phyloP scores from a whole-genome alignment of 1,140 invertebrate genomes.

The Drosophila pseudoobscura region DNA sequence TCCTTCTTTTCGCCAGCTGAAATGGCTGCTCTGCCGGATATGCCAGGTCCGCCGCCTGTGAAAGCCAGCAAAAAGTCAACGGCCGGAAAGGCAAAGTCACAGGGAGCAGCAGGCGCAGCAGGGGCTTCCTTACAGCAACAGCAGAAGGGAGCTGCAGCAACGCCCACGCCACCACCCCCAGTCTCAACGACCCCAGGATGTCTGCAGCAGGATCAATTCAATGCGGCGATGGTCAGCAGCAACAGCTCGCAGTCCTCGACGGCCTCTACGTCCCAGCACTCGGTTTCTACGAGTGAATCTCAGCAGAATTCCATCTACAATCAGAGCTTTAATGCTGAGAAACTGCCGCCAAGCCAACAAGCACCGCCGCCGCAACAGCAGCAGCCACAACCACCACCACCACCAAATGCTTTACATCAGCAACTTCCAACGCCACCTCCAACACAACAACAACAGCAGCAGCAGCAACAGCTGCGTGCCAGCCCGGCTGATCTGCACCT shows the following conservation, averaged over 20 bases:
- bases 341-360: slow-evolving; percentile 57
- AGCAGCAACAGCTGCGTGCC: slow-evolving; percentile 49
- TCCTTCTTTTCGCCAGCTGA: slow-evolving; percentile 37
- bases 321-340: slow-evolving; percentile 80
- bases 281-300: slow-evolving; percentile 80
- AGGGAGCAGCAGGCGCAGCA: slow-evolving; percentile 23
- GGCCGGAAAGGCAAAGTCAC: slow-evolving; percentile 71
- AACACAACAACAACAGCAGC: slow-evolving; percentile 40
- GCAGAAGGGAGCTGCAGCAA: slow-evolving; percentile 51
- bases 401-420: slow-evolving; percentile 62
- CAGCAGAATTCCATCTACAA: slow-evolving; percentile 82
- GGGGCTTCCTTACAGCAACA: slow-evolving; percentile 38
- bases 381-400: slow-evolving; percentile 45
- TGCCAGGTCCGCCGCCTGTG: slow-evolving; percentile 79
- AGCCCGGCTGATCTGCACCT: slow-evolving; percentile 57
- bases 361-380: slow-evolving; percentile 43
- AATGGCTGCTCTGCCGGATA: slow-evolving; percentile 67
- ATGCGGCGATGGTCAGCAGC: slow-evolving; percentile 78
- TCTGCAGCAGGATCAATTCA: slow-evolving; percentile 75
- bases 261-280: slow-evolving; percentile 78
- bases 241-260: slow-evolving; percentile 80
- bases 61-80: slow-evolving; percentile 75
- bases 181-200: slow-evolving; percentile 76
- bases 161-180: slow-evolving; percentile 73
- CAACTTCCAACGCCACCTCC: slow-evolving; percentile 71